Conservation (phyloP, 2,888 invertebrate species). For the Cataglyphis livida region DNA sequence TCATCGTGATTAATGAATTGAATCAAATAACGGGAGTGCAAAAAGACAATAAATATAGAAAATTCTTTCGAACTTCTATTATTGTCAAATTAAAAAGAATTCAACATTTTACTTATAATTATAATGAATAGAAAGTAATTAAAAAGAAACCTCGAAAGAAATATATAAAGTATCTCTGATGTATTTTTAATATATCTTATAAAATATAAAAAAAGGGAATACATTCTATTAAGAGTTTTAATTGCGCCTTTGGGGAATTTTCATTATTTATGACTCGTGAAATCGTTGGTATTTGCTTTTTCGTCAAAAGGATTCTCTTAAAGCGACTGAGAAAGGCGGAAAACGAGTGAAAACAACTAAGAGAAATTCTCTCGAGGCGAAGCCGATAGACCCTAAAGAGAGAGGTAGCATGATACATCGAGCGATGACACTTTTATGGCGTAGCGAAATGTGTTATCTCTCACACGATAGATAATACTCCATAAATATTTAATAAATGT, state of each 20-base stretch:
- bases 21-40: background rate
- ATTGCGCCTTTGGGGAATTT: background rate
- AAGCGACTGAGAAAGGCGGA: background rate
- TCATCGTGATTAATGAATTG: background rate
- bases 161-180: background rate
- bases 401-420: conserved; percentile 12
- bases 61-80: background rate
- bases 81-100: background rate
- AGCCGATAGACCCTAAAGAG: background rate
- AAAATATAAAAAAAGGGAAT: background rate
- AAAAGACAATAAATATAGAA: background rate
- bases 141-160: background rate
- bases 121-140: background rate
- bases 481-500: conserved; percentile 47
- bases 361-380: background rate
- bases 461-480: conserved; percentile 30
- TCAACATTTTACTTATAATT: background rate
- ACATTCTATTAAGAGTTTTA: background rate
- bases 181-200: background rate
- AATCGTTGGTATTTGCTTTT: background rate
- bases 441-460: conserved; percentile 15
- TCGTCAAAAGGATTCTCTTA: background rate
- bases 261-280: background rate
- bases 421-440: conserved; percentile 29
- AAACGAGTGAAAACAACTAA: background rate